Evolutionary conservation across 2,888 invertebrate genomes (phyloP), one percentile per base, ranked within the genome.

Genomic region (Orthosia gothica): DNA sequence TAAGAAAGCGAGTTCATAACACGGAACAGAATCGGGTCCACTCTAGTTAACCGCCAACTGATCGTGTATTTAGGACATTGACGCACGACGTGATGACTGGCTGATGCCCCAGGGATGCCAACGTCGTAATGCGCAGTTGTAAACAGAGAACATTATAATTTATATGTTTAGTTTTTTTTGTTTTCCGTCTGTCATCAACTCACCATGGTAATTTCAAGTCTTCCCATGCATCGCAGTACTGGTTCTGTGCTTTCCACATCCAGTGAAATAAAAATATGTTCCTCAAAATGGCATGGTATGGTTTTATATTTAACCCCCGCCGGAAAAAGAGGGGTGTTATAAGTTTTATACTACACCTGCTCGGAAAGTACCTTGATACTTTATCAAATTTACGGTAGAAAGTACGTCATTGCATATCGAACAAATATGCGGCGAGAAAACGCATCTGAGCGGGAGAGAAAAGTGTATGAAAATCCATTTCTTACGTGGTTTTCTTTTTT

Each of bases 31-130:
- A 65, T 50, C 79, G 63, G 16, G 20, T 69, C 20, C 45, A 61
- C 59, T 61, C 61, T 77, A 69, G 73, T 84, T 80, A 79, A 79
- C 82, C 81, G 78, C 76, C 83, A 77, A 81, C 81, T 77, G 75
- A 73, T 83, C 78, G 80, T 88, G 83, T 91, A 93, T 93, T 90
- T 90, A 89, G 91, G 88, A 80, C 90, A 83, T 90, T 92, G 93
- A 93, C 93, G 93, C 93, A 92, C 89, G 88, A 64, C 13, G 69
- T 68, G 73, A 74, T 81, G 81, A 67, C 70, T 66, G 85, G 62
- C 74, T 74, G 68, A 52, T 58, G 66, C 55, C 49, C 15, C 68
- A 83, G 83, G 83, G 82, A 47, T 82, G 83, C 62, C 78, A 70
- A 59, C 67, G 3, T 59, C 49, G 61, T 61, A 55, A 62, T 70